Conservation (phyloP, 2,888 invertebrate species). For the Drosophila demipolita region DNA sequence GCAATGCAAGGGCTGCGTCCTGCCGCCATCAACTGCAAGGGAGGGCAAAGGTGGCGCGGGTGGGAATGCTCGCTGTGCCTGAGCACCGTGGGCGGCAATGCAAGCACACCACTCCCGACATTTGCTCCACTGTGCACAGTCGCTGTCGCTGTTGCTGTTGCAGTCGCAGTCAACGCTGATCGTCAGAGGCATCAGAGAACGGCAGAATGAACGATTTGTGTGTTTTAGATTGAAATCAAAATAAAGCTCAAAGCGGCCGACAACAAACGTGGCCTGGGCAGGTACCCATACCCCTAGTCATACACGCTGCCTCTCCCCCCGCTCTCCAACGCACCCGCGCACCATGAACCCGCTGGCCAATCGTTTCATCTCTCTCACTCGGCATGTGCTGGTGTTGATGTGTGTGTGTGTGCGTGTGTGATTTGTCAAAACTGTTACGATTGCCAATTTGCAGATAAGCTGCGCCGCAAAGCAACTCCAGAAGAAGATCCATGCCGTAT, state of each 20-base stretch:
- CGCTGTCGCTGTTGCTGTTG: slow-evolving; percentile 9
- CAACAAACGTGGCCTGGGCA: slow-evolving; percentile 46
- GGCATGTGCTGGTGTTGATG: slow-evolving; percentile 17
- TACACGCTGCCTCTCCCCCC: neutral
- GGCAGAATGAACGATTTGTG: slow-evolving; percentile 79
- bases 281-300: slow-evolving; percentile 40
- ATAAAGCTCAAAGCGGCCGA: slow-evolving; percentile 76
- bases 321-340: neutral
- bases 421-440: slow-evolving; percentile 81
- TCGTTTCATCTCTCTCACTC: slow-evolving; percentile 52
- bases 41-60: neutral
- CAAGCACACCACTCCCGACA: neutral
- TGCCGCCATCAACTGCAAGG: slow-evolving; percentile 5
- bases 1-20: slow-evolving; percentile 51
- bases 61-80: neutral
- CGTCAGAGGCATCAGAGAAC: slow-evolving; percentile 51
- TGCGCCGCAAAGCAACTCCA: slow-evolving; percentile 25
- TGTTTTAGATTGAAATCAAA: slow-evolving; percentile 81
- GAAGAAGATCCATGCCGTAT: slow-evolving; percentile 26
- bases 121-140: slow-evolving; percentile 64
- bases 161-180: slow-evolving; percentile 26
- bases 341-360: slow-evolving; percentile 22
- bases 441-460: slow-evolving; percentile 75
- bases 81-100: slow-evolving; percentile 42
- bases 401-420: slow-evolving; percentile 47